These are phyloP conservation scores for Tupaia tana DNA, from an alignment of 2,113 vertebrate species.

Conservation along the genomic window DNA sequence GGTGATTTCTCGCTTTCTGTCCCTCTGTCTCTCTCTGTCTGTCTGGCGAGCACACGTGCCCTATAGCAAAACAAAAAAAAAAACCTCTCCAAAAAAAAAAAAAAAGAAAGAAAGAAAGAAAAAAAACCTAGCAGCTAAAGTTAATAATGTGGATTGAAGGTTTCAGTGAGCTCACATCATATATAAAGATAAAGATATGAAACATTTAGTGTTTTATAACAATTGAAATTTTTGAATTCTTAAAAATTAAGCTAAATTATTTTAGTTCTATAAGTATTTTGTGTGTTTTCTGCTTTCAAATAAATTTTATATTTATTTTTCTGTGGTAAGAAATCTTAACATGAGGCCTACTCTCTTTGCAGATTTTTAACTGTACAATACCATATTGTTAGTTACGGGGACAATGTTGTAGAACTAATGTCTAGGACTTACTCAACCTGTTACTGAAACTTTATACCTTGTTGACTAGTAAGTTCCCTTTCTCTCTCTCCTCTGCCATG, in stretches of 20 bases:
- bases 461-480: neutral
- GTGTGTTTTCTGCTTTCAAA: neutral
- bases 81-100: no score
- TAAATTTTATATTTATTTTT: neutral
- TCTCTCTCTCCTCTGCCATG: neutral
- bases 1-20: no score
- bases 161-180: neutral
- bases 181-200: neutral
- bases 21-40: no score
- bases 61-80: no score
- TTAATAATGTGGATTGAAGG: neutral
- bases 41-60: no score
- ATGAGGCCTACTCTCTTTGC: neutral
- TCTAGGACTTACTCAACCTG: neutral
- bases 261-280: neutral
- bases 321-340: neutral
- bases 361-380: neutral
- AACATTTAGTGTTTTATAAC: neutral
- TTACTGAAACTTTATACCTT: neutral
- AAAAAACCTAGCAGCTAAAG: neutral
- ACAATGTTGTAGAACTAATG: neutral
- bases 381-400: neutral
- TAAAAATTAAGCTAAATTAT: neutral
- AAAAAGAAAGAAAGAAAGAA: no score
- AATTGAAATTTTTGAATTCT: neutral